Conservation (phyloP, 2,113 vertebrate species). For the Campylomormyrus numenius region DNA sequence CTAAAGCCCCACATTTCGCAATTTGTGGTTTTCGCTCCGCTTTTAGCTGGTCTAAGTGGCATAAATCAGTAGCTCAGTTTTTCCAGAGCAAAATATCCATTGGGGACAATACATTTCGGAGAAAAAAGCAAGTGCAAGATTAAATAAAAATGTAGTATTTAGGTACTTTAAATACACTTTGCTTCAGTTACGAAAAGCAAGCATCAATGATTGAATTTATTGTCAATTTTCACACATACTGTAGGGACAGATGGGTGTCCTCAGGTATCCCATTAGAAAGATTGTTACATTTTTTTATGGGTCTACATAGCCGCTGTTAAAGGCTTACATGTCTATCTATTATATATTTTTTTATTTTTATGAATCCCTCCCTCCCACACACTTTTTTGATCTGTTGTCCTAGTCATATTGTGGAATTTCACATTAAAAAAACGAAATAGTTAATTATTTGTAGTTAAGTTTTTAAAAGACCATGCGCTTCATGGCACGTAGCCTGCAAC, state of each 20-base stretch:
- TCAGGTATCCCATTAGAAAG: neutral
- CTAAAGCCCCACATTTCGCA: neutral
- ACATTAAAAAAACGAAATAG: neutral
- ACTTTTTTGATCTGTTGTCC: neutral
- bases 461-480: neutral
- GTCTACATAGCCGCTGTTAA: neutral
- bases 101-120: neutral
- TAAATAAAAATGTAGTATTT: neutral
- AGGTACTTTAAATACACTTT: neutral
- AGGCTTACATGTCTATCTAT: neutral
- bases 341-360: neutral
- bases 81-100: neutral
- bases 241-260: neutral
- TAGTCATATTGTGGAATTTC: neutral
- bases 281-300: neutral
- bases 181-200: neutral
- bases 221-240: neutral
- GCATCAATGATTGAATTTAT: neutral
- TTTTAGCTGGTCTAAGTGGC: neutral
- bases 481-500: neutral
- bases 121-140: neutral
- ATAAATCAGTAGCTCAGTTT: neutral
- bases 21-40: neutral
- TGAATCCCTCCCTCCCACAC: neutral
- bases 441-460: neutral